Percentiles rank a stretch among this genome's conserved stretches.
Conservation (phyloP, 2,113 vertebrate species). For the Gopherus flavomarginatus region DNA sequence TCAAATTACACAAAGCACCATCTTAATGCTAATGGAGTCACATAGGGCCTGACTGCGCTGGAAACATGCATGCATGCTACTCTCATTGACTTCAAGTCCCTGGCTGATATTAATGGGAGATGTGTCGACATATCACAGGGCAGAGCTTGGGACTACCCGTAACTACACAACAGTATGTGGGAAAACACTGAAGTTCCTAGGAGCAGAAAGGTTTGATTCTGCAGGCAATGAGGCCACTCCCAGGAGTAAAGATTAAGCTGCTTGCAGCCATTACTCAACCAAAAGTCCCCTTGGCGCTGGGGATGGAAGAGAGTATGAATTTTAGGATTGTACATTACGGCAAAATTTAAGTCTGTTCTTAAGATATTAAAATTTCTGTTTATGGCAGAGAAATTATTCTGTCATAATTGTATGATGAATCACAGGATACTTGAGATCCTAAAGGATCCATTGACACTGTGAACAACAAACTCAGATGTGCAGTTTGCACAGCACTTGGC, state of each 20-base stretch:
- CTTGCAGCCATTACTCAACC: not conserved
- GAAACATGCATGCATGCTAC: not conserved
- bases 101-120: not conserved
- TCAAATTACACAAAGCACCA: not conserved
- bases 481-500: not conserved
- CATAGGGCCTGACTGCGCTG: not conserved
- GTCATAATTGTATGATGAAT: not conserved
- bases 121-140: not conserved
- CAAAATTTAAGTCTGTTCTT: not conserved
- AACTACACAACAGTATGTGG: not conserved
- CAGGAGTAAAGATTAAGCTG: not conserved
- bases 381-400: not conserved
- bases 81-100: not conserved
- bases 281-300: not conserved
- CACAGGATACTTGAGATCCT: not conserved
- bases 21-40: not conserved
- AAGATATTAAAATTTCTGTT: no score
- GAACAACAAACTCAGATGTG: not conserved
- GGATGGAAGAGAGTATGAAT: not conserved
- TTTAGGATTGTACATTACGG: not conserved
- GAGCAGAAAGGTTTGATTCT: not conserved
- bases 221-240: not conserved
- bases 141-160: not conserved
- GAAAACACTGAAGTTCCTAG: not conserved
- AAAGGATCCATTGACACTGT: not conserved